Evolutionary conservation across 2,888 invertebrate genomes (phyloP).

Genomic region (Himalopsyche japonica): DNA sequence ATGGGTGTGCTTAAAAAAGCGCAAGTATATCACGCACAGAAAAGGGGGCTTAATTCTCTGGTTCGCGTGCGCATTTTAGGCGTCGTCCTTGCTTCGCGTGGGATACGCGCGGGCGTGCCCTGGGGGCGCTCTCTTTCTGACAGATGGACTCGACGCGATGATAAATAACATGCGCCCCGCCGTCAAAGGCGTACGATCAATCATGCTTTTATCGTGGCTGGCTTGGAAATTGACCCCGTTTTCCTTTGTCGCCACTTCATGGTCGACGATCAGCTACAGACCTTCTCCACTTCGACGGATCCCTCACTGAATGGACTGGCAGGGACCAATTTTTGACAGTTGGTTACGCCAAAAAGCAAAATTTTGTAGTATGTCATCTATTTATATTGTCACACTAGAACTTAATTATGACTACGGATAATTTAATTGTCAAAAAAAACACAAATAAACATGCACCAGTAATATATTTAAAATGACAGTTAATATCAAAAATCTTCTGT

Average conservation of each 20-base stretch:
- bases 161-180: constrained; percentile 28
- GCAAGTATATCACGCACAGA: background rate
- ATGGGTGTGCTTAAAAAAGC: background rate
- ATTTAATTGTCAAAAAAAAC: background rate
- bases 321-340: background rate
- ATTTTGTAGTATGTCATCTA: background rate
- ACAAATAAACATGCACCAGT: too few species aligned
- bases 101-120: background rate
- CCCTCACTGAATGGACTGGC: background rate
- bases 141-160: constrained; percentile 29
- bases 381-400: too few species aligned
- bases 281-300: background rate
- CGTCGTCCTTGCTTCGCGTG: background rate
- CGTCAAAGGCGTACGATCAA: constrained; percentile 29
- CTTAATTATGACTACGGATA: background rate
- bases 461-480: too few species aligned
- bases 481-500: too few species aligned
- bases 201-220: constrained; percentile 36
- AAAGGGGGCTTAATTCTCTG: background rate
- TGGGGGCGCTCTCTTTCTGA: constrained; percentile 2
- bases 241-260: constrained; percentile 18
- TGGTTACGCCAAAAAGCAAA: background rate
- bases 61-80: background rate
- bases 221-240: constrained; percentile 27
- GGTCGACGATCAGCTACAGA: background rate